Base-by-base conservation (phyloP, 2,888 invertebrate species). In the Bruchidius siliquastri region DNA sequence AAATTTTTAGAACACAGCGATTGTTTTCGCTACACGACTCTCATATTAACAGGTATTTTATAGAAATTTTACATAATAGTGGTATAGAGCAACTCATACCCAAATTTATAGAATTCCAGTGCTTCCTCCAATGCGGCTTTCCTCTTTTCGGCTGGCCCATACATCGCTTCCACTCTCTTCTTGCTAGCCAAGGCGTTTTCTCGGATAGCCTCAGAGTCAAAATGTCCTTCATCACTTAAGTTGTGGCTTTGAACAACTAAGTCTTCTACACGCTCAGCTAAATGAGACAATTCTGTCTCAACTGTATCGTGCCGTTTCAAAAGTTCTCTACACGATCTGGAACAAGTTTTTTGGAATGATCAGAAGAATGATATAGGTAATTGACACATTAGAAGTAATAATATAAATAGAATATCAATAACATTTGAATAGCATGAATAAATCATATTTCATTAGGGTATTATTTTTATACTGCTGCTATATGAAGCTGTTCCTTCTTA, bases 141-240 rank as follows among this genome's bases (percentile, higher is more conserved):
- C 67, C 97, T 89, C 76, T 88, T 87, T 2, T 88, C 88, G 0
- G 94, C 92, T 0, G 96, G 95, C 70, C 91, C 92, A 77, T 92
- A 90, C 68, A 98, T 88, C 30, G 91, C 90, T 77, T 90, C 89
- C 80, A 96, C 92, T 69, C 90, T 88, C 69, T 90, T 89, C 83
- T 93, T 91, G 81, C 96, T 91, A 26, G 90, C 91, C 75, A 92
- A 90, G 73, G 95, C 94, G 78, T 94, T 92, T 76, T 92, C 89
- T 80, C 93, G 89, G 77, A 99, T 97, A 79, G 94, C 93, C 0
- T 91, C 92, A 0, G 96, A 94, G 88, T 98, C 98, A 87, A 98
- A 99, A 87, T 99, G 98, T 0, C 96, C 98, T 75, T 94, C 95
- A 32, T 96, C 93, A 0, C 94, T 95, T 92, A 99, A 93, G 86